Conservation (phyloP, 1,140 invertebrate species). For the Anoplolepis gracilipes region DNA sequence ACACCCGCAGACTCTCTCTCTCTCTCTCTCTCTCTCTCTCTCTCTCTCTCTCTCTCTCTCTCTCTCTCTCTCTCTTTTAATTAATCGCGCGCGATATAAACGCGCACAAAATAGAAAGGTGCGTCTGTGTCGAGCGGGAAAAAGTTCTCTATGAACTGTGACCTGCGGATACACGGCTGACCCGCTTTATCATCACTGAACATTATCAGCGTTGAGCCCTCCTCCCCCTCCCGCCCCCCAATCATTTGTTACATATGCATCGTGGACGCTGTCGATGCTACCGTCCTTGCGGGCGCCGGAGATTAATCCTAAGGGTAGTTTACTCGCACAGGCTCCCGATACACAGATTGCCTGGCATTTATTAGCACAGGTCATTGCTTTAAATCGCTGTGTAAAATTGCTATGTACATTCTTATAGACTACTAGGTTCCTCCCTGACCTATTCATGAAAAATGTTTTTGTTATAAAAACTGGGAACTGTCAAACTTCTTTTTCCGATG, state of each 20-base stretch:
- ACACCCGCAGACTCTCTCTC: constrained; percentile 4
- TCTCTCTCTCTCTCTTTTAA: constrained; percentile 35
- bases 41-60: no score
- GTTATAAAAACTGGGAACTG: constrained; percentile 47
- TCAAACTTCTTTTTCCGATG: neutral
- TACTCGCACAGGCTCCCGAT: constrained; percentile 40
- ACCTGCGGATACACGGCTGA: constrained; percentile 49
- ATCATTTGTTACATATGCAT: neutral
- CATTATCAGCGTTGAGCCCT: no score
- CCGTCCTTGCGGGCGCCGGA: constrained; percentile 47
- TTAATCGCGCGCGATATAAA: constrained; percentile 47
- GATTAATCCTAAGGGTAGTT: constrained; percentile 74
- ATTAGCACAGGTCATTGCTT: constrained; percentile 79
- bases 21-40: no score
- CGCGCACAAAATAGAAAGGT: constrained; percentile 48
- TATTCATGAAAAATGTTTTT: constrained; percentile 44
- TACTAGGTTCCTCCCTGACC: constrained; percentile 57
- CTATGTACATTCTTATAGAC: constrained; percentile 31
- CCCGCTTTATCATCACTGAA: constrained; percentile 23
- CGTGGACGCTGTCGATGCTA: neutral
- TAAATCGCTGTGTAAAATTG: constrained; percentile 57
- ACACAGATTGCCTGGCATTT: constrained; percentile 72
- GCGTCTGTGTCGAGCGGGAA: constrained; percentile 41
- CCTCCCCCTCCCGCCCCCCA: neutral
- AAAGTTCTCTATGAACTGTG: constrained; percentile 44